Evolutionary conservation across 1,140 invertebrate species (phyloP), one percentile per base, ranked within the genome.

Genomic region (Drosophila ambigua): DNA sequence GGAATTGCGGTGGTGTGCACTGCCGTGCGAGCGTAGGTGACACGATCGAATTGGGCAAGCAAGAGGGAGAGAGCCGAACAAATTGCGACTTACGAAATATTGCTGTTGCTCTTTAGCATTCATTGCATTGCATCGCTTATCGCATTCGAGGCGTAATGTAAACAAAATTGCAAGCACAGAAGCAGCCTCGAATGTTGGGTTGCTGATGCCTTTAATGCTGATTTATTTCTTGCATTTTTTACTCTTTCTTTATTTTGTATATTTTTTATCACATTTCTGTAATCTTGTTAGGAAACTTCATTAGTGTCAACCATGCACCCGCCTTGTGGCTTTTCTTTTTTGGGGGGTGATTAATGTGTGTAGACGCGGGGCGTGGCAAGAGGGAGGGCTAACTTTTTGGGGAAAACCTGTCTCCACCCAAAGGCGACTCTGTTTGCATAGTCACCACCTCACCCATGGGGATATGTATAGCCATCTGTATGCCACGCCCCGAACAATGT

Each of bases 201-300:
- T 24, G 15, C 50, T 16, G 16, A 16, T 16, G 16, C 31, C 15
- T 55, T 58, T 71, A 71, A 71, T 50, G 52, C 65, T 69, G 65
- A 71, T 69, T 71, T 71, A 71, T 71, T 50, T 71, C 26, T 50
- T 20, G 35, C 15, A 24, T n/a, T 16, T 24, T 24, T 39, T 51
- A 45, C 15, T 66, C 23, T 46, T 46, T 67, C 31, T 8, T 35
- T 39, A 39, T 28, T 63, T 50, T 62, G 60, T 13, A 51, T 59
- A 35, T 57, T 31, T 61, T 50, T 84, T 87, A 88, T 87, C 82
- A 66, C 50, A 54, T 67, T 55, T 55, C 62, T 69, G 41, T 62
- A 79, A 88, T 87, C 82, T 87, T 79, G 79, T 88, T 82, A 77
- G 80, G 76, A 88, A 88, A 83, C 83, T 88, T 88, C 84, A 88